Conservation (phyloP, 2,888 invertebrate genomes). For the Thera obeliscata region DNA sequence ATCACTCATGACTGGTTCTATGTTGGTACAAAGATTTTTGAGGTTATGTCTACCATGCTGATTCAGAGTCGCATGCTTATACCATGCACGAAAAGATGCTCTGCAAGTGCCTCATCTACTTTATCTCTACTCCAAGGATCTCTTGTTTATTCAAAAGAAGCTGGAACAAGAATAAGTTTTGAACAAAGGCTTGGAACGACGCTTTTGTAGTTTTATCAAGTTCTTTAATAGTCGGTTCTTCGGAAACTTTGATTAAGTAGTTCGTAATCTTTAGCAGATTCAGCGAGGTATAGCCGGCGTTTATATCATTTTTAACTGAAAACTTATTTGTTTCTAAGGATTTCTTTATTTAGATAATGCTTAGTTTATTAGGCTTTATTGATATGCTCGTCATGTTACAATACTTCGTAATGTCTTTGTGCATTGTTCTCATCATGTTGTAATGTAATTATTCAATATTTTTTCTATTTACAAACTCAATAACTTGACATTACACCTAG, state of each 20-base stretch:
- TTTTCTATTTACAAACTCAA: neutral
- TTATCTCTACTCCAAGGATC: neutral
- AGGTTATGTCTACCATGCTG: too few relatives aligned
- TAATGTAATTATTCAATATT: too few relatives aligned
- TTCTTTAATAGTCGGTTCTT: conserved; percentile 18
- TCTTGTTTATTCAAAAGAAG: conserved; percentile 13
- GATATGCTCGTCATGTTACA: too few relatives aligned
- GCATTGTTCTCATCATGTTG: too few relatives aligned
- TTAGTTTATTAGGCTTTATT: too few relatives aligned
- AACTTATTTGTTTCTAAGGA: too few relatives aligned
- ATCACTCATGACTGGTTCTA: too few relatives aligned
- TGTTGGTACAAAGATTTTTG: too few relatives aligned
- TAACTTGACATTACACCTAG: neutral
- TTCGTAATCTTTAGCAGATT: conserved; percentile 10
- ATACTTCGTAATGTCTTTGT: too few relatives aligned
- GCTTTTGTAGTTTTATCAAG: conserved; percentile 14
- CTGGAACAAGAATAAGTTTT: conserved; percentile 12
- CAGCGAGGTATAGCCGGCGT: neutral
- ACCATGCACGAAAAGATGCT: neutral
- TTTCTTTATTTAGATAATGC: too few relatives aligned
- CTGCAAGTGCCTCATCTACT: neutral
- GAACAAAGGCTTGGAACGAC: conserved; percentile 25
- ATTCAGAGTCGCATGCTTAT: too few relatives aligned
- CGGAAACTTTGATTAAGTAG: conserved; percentile 14
- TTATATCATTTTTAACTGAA: too few relatives aligned